These are phyloP conservation scores for Brachypalpus laphriformis DNA, from an alignment of 2,888 invertebrate species.

Conservation along the genomic window DNA sequence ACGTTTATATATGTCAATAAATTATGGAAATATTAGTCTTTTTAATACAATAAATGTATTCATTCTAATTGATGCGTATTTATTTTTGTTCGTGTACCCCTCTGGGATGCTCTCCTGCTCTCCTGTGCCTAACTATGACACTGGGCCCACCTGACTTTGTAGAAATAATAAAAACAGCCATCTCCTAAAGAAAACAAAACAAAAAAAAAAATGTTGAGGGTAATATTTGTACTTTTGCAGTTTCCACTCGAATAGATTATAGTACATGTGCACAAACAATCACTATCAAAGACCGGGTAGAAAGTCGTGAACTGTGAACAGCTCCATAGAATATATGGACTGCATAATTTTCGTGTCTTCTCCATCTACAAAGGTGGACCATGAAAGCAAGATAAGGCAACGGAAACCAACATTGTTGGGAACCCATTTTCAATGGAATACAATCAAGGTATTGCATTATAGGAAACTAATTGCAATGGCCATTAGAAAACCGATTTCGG, in stretches of 20 bases:
- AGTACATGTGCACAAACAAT: neutral
- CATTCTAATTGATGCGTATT: too few relatives aligned
- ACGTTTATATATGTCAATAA: too few relatives aligned
- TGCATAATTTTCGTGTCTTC: neutral
- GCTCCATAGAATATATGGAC: neutral
- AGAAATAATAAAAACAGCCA: too few relatives aligned
- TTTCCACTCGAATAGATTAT: neutral
- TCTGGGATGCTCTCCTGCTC: too few relatives aligned
- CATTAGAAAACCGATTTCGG: conserved; percentile 44
- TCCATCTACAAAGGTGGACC: neutral
- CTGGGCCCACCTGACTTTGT: too few relatives aligned
- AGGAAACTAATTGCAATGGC: conserved; percentile 62
- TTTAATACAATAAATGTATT: too few relatives aligned
- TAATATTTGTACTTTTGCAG: neutral
- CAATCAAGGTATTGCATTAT: conserved; percentile 32
- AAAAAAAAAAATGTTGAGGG: neutral
- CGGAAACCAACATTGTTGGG: neutral
- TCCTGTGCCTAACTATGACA: too few relatives aligned
- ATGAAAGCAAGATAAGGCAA: conserved; percentile 21
- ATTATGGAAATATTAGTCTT: too few relatives aligned
- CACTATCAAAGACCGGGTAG: neutral
- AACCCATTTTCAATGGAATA: neutral
- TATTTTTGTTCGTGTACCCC: too few relatives aligned
- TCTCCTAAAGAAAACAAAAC: neutral
- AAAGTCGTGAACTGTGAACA: conserved; percentile 1